Evolutionary conservation across 1,140 invertebrate genomes (phyloP), one percentile per base, ranked within the genome.

Genomic region (Protaetia brevitarsis): DNA sequence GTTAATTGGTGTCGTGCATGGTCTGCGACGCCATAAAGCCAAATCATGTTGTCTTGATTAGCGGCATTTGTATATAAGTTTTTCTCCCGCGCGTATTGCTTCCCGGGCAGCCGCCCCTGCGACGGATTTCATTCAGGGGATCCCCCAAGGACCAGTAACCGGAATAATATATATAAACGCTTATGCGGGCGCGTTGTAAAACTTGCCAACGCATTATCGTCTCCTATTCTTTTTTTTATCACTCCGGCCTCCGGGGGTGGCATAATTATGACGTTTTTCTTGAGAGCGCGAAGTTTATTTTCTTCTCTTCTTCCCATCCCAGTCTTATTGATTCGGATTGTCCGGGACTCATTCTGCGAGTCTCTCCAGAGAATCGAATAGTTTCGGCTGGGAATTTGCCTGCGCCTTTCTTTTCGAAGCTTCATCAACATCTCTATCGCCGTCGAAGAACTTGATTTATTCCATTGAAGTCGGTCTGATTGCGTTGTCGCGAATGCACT

Each of bases 21-120:
- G 57, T 59, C 57, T 59, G 27, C 57, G 27, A 29, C 29, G 57
- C 57, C 57, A 59, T 59, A 59, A 59, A 68, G 68, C 71, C 74
- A 77, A 78, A 78, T 78, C 77, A 73, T 78, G 77, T n/a, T 74
- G 76, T 78, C 77, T 78, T 78, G 77, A 78, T 78, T 78, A 78
- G 77, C 74, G 71, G 72, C 76, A 71, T 77, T 78, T 78, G 76
- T 78, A 73, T 71, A 76, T 73, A 77, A 77, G 75, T 75, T 74
- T 75, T 68, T 72, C 72, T 71, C 56, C 56, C 60, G 21, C 68
- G 72, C 57, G 13, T 59, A 59, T 59, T 59, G 57, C 57, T 29
- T 16, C 3, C 57, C 13, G 19, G 13, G 29, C 11, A 27, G 10
- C 26, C 30, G 11, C 57, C 26, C 57, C n/a, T 31, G 26, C 29